Percentiles rank a stretch among this genome's conserved stretches.
Evolutionary conservation across 2,888 invertebrate genomes (phyloP).

Genomic region (Trissolcus japonicus): DNA sequence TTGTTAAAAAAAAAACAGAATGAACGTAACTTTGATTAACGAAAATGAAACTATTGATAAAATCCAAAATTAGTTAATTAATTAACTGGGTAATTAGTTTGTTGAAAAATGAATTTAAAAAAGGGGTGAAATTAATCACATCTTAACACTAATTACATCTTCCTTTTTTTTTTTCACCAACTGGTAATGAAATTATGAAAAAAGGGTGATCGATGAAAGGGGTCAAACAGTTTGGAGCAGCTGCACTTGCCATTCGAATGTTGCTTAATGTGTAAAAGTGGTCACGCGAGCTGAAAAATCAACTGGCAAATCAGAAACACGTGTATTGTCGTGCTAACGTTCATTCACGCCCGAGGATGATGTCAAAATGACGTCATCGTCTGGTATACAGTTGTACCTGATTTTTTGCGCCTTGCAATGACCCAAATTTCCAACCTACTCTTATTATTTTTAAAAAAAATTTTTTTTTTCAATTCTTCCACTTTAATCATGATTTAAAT

Average conservation of each 20-base stretch:
- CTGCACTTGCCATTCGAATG: constrained; percentile 2
- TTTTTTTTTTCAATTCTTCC: not conserved
- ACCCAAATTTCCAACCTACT: constrained; percentile 32
- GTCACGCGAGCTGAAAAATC: constrained; percentile 38
- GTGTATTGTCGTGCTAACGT: constrained; percentile 29
- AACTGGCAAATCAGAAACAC: not conserved
- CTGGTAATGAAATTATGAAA: not conserved
- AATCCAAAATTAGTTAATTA: no score
- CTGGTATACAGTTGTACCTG: constrained; percentile 2
- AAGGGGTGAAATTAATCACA: no score
- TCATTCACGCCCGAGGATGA: constrained; percentile 39
- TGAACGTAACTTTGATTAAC: no score
- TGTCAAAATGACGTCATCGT: constrained; percentile 41
- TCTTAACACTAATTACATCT: no score
- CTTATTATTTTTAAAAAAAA: not conserved
- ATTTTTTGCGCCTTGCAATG: constrained; percentile 32
- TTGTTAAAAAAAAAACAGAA: no score
- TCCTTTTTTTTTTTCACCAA: not conserved
- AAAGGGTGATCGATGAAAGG: not conserved
- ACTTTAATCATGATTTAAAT: not conserved
- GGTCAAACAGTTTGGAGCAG: no score
- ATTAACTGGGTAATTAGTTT: no score
- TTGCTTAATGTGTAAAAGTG: constrained; percentile 23
- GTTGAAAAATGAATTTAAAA: no score
- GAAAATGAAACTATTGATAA: no score